Evolutionary conservation across 2,797 vertebrate species (phyloP), one percentile per base, ranked within the genome.

Genomic region (Ctenochaetus hawaiiensis): DNA sequence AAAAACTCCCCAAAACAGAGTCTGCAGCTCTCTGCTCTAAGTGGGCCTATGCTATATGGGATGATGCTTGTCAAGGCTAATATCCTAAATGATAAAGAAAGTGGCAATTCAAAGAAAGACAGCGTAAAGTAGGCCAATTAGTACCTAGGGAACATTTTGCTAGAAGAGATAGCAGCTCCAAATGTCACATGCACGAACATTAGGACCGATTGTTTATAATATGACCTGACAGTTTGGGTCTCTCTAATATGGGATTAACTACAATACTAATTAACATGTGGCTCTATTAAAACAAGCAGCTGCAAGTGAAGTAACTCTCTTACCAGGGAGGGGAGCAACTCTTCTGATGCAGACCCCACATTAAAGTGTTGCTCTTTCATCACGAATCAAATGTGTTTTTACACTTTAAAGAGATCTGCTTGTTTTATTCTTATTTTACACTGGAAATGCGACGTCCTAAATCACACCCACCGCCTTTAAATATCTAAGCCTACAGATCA

Each of bases 161-260:
- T 70, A 70, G 87, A 88, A 91, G 90, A 94, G 94, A 95, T 94
- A 91, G 93, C 91, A 82, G 90, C 90, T 91, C 90, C 69, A 91
- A 93, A 93, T 94, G 93, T 94, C 94, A 94, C 93, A 91, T 77
- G 88, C 87, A 83, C 68, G 71, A 92, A 91, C 90, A 91, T 92
- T 92, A 88, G 91, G 93, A 83, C 91, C 87, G 87, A 93, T 95
- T 95, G 94, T 95, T 95, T 95, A 93, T 95, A 95, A 96, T 95
- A 85, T 95, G 94, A 95, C 94, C 94, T 95, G 94, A 95, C 95
- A 95, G 95, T 94, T 95, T 92, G 89, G 91, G 92, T 94, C 90
- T 91, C 93, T 94, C 91, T 93, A 94, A 94, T 95, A 94, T 92
- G 87, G 94, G 94, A 95, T 96, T 95, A 96, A 94, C 90, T 90